A percentile compares a stretch with the other conserved stretches of the same genome.
Conservation (phyloP, 2,113 vertebrate species). For the Tympanuchus pallidicinctus region DNA sequence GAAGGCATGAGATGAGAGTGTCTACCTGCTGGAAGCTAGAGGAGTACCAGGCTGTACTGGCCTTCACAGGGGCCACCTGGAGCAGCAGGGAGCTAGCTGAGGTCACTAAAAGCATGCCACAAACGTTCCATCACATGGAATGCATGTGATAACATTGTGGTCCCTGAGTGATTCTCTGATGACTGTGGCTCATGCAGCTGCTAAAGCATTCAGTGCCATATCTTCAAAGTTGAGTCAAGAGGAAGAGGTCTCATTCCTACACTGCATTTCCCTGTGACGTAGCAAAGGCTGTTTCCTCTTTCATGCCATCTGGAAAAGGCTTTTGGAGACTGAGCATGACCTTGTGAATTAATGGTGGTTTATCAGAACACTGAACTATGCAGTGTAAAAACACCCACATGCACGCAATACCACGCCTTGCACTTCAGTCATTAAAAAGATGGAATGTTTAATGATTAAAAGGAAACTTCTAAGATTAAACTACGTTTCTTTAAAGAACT, state of each 20-base stretch:
- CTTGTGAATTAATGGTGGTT: background rate
- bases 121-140: background rate
- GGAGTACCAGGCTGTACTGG: background rate
- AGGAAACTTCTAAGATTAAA: background rate
- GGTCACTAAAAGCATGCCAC: background rate
- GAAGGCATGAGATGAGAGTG: fast-evolving
- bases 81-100: background rate
- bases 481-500: background rate
- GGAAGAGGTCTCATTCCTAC: background rate
- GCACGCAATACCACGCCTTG: background rate
- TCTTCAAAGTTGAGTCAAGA: background rate
- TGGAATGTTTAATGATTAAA: background rate
- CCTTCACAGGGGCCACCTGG: fast-evolving
- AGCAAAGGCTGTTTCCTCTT: background rate
- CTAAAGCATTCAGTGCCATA: fast-evolving
- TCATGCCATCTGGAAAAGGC: background rate
- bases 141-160: background rate
- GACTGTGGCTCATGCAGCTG: background rate
- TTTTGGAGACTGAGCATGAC: background rate
- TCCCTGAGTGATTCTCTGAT: background rate
- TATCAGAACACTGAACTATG: background rate
- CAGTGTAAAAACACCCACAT: background rate
- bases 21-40: background rate
- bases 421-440: background rate
- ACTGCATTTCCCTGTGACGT: fast-evolving